A percentile compares a stretch with the other conserved stretches of the same genome.
Evolutionary conservation across 2,888 invertebrate genomes (phyloP).

Genomic region (Cephus nigrinus): DNA sequence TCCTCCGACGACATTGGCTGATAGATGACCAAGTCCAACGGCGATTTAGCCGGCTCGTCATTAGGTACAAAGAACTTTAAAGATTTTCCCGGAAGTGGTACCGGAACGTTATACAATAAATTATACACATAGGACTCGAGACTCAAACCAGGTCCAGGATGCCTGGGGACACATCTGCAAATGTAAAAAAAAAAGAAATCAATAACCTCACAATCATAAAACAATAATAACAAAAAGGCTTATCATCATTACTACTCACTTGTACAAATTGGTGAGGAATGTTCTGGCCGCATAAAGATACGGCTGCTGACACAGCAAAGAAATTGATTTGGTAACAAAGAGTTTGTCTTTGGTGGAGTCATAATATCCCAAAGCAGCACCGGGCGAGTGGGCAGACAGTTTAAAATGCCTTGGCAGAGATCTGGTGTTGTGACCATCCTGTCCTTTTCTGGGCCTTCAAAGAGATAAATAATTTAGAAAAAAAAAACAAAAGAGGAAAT

Average conservation of each 20-base stretch:
- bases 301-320: conserved; percentile 90
- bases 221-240: not conserved
- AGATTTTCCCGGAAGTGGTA: conserved; percentile 90
- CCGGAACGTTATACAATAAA: conserved; percentile 91
- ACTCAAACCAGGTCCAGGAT: conserved; percentile 81
- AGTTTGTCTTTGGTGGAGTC: conserved; percentile 94
- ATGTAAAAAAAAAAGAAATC: conserved; percentile 2
- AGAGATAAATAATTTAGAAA: conserved; percentile 18
- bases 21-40: conserved; percentile 74
- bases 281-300: conserved; percentile 88
- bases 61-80: conserved; percentile 68
- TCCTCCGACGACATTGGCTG: conserved; percentile 83
- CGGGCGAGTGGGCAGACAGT: conserved; percentile 79
- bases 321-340: conserved; percentile 95
- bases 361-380: conserved; percentile 87
- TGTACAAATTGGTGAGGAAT: conserved; percentile 89
- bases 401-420: conserved; percentile 92
- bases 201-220: conserved; percentile 9
- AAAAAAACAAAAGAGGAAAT: not conserved
- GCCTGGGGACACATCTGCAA: conserved; percentile 80
- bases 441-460: conserved; percentile 57
- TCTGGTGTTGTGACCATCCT: conserved; percentile 79
- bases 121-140: conserved; percentile 96
- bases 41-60: conserved; percentile 61
- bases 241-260: conserved; percentile 68